These are phyloP conservation scores for Rhinolophus ferrumequinum DNA, from an alignment of 2,113 vertebrate genomes.

Conservation along the genomic window DNA sequence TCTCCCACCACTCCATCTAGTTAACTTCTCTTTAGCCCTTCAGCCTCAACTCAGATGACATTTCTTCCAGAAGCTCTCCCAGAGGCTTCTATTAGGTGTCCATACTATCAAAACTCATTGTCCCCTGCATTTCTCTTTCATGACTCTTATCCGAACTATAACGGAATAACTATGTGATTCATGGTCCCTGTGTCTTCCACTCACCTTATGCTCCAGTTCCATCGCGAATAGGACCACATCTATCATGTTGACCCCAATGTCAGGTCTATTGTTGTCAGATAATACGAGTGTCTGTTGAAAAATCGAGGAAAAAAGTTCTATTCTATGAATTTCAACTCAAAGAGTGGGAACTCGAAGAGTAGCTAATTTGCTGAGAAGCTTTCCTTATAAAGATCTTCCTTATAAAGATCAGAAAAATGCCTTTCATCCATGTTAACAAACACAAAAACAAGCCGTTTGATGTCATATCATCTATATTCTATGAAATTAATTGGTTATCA, in stretches of 20 bases:
- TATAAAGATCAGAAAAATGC: constrained; percentile 18
- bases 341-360: not conserved
- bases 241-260: not conserved
- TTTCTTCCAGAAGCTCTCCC: not conserved
- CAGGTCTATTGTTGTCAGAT: not conserved
- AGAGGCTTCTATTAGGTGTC: not conserved
- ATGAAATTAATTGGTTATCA: constrained; percentile 38
- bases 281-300: not conserved
- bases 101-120: not conserved
- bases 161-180: not conserved
- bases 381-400: no score
- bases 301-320: not conserved
- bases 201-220: not conserved
- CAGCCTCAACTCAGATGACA: not conserved
- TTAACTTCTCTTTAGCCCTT: not conserved
- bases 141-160: not conserved
- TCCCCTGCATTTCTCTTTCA: not conserved
- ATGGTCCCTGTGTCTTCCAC: not conserved
- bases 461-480: not conserved
- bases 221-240: not conserved
- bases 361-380: constrained; percentile 30
- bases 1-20: not conserved
- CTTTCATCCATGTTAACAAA: not conserved
- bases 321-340: not conserved
- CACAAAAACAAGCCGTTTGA: constrained; percentile 30